phyloP scores from a whole-genome alignment of 2,888 invertebrate genomes.

The Ennomos erosarius region DNA sequence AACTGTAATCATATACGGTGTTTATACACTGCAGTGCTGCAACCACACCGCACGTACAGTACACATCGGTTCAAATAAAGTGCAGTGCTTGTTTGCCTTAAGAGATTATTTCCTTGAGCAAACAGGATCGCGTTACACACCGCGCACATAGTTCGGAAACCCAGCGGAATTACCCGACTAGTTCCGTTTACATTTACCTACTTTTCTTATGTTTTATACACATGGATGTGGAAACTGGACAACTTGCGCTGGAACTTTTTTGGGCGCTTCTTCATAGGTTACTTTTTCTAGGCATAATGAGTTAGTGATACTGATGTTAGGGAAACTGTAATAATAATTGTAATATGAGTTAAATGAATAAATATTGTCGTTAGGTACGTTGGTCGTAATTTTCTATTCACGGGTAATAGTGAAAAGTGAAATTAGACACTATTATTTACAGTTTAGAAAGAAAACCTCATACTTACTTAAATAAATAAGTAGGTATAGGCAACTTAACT shows the following conservation, averaged over 20 bases:
- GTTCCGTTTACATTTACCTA: constrained; percentile 63
- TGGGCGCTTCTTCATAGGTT: too few relatives aligned
- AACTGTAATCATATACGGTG: constrained; percentile 30
- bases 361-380: too few relatives aligned
- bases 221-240: constrained; percentile 38
- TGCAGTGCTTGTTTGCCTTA: constrained; percentile 72
- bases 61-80: constrained; percentile 64
- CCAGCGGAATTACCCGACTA: constrained; percentile 65
- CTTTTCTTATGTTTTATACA: constrained; percentile 55
- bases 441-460: too few relatives aligned
- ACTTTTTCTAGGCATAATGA: too few relatives aligned
- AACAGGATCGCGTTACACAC: constrained; percentile 66
- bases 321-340: too few relatives aligned
- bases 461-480: too few relatives aligned
- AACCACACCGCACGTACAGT: constrained; percentile 58
- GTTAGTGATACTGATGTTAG: too few relatives aligned
- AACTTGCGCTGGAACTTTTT: constrained; percentile 20
- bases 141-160: constrained; percentile 60
- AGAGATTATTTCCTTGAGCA: constrained; percentile 77
- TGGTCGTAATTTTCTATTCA: too few relatives aligned
- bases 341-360: too few relatives aligned
- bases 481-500: too few relatives aligned
- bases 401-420: too few relatives aligned
- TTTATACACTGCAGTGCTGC: constrained; percentile 48
- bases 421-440: too few relatives aligned